Evolutionary conservation across 2,113 vertebrate genomes (phyloP).

Genomic region (Gracilinanus agilis): DNA sequence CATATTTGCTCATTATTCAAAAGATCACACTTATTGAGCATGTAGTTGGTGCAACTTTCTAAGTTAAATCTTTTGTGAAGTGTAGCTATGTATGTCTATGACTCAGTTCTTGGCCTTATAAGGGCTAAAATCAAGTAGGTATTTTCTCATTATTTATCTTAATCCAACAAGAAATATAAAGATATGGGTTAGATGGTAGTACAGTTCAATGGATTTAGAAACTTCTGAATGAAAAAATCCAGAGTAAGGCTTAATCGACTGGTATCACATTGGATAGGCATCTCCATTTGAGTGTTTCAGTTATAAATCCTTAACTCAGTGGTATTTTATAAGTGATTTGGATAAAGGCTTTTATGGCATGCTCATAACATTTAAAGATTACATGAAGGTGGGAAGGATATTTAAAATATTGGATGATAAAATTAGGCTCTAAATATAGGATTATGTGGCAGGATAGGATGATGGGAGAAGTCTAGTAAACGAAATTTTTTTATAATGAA

Average conservation of each 20-base stretch:
- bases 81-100: not conserved
- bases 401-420: not conserved
- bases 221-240: not conserved
- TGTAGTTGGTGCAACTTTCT: not conserved
- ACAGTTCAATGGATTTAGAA: not conserved
- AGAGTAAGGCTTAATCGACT: not conserved
- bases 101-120: not conserved
- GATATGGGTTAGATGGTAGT: not conserved
- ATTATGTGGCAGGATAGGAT: not conserved
- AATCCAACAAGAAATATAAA: not conserved
- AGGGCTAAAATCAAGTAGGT: not conserved
- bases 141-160: not conserved
- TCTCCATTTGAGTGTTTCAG: not conserved
- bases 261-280: not conserved
- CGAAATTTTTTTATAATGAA: not conserved
- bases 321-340: not conserved
- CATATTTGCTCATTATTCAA: not conserved
- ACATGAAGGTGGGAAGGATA: not conserved
- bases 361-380: not conserved
- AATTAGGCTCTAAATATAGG: not conserved
- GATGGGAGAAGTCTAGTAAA: not conserved
- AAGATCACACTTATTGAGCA: no score
- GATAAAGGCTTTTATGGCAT: not conserved
- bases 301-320: not conserved
- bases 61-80: not conserved